phyloP scores from a whole-genome alignment of 2,113 vertebrate genomes.

The Ptychochromis oligacanthus region DNA sequence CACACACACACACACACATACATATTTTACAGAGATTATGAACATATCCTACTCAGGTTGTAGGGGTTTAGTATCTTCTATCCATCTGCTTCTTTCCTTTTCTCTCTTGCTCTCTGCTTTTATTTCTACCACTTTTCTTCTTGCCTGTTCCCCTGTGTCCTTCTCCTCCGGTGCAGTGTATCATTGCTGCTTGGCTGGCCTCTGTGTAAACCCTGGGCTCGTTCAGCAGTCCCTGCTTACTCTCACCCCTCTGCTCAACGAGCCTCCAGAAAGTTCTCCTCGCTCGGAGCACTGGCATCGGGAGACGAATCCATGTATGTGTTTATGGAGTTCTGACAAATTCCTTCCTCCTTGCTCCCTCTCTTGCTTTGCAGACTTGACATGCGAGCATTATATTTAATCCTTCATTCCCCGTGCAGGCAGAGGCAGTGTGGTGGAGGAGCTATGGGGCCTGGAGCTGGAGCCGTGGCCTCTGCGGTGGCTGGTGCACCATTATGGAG shows the following conservation, averaged over 20 bases:
- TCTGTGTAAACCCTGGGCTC: slow-evolving; percentile 83
- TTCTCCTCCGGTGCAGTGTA: slow-evolving; percentile 72
- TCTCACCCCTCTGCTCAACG: slow-evolving; percentile 63
- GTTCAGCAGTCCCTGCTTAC: slow-evolving; percentile 70
- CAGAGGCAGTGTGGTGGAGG: slow-evolving; percentile 57
- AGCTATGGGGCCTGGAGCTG: slow-evolving; percentile 51
- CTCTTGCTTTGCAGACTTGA: slow-evolving; percentile 66
- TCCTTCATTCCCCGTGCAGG: slow-evolving; percentile 60
- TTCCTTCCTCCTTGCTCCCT: slow-evolving; percentile 76
- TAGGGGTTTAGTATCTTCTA: not conserved
- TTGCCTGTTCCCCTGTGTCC: slow-evolving; percentile 33
- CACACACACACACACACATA: not conserved
- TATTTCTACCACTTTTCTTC: slow-evolving; percentile 41
- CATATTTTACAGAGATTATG: not conserved
- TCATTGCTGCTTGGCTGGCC: slow-evolving; percentile 89
- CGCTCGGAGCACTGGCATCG: slow-evolving; percentile 65
- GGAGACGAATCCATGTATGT: slow-evolving; percentile 64
- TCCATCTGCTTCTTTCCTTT: slow-evolving; percentile 10
- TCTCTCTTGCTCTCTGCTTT: slow-evolving; percentile 25
- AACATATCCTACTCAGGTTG: slow-evolving; percentile 1
- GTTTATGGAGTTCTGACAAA: slow-evolving; percentile 81
- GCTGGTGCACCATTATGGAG: slow-evolving; percentile 61
- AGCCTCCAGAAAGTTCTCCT: slow-evolving; percentile 71
- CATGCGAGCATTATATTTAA: slow-evolving; percentile 78
- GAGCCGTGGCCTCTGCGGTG: slow-evolving; percentile 60